Evolutionary conservation across 2,113 vertebrate genomes (phyloP), one percentile per base, ranked within the genome.

Genomic region (Salvelinus alpinus): DNA sequence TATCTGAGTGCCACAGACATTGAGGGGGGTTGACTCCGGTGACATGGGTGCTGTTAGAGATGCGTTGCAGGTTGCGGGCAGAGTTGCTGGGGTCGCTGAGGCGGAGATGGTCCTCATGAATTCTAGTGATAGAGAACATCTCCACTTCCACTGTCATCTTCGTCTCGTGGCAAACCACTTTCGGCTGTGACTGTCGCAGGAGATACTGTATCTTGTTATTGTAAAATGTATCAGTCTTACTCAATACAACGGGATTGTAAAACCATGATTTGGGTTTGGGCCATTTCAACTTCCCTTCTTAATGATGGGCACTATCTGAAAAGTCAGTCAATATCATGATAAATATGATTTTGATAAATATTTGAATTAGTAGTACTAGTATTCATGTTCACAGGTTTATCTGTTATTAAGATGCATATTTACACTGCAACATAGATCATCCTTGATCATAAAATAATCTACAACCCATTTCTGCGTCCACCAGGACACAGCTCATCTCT

Each of bases 141-240:
- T 68, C 44, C 9, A 83, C 74, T n/a, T 82, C 69, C 70, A 81
- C 38, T 24, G 76, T 83, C 78, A 83, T 86, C 16, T 66, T 81
- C 16, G 72, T 85, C 14, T 85, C 81, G 44, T 60, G 69, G 60
- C 84, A 85, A 14, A 27, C 60, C 38, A 85, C 31, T 11, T 38
- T n/a, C 5, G 38, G 71, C 70, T 27, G 57, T 62, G 18, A n/a
- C 77, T 70, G 38, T 12, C 31, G 25, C 13, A 70, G 34, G 16
- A 54, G 14, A 54, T 0, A 54, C 12, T 18, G 13, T 54, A 54
- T 12, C 51, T 54, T 54, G 51, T 54, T 18, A 18, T 54, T 18
- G 4, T 12, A 4, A 4, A 54, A 18, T 18, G 2, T 54, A 18
- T 54, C 3, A 1, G 51, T 54, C 51, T 14, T 54, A 54, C 18